These are phyloP conservation scores for Eremophila alpestris DNA, from an alignment of 2,797 vertebrate genomes.

Conservation along the genomic window DNA sequence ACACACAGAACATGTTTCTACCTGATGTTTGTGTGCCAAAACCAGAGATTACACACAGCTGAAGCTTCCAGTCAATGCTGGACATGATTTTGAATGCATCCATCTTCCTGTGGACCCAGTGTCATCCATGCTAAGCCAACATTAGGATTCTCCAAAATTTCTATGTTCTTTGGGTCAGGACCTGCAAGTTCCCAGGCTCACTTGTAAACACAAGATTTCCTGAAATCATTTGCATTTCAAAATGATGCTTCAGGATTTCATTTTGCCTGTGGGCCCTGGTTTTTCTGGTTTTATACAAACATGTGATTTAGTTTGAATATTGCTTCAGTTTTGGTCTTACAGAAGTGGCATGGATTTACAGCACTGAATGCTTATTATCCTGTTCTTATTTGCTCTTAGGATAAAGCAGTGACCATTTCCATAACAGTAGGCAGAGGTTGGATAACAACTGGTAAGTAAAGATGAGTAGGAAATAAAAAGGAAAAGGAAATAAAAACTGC, in stretches of 20 bases:
- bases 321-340: neutral
- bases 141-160: neutral
- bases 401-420: neutral
- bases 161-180: neutral
- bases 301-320: neutral
- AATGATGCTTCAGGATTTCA: neutral
- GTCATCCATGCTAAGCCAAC: neutral
- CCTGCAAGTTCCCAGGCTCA: neutral
- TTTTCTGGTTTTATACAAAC: neutral
- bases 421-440: neutral
- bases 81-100: neutral
- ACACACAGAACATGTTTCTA: neutral
- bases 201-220: neutral
- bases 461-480: neutral
- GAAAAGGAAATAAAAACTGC: neutral
- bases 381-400: neutral
- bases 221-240: accelerated
- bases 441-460: neutral
- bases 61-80: neutral
- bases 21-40: neutral
- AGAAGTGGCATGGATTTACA: neutral
- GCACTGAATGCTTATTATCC: neutral
- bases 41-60: neutral
- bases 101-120: neutral
- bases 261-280: neutral